Base-by-base conservation (phyloP, 2,888 invertebrate genomes). In the Choreutis nemorana region DNA sequence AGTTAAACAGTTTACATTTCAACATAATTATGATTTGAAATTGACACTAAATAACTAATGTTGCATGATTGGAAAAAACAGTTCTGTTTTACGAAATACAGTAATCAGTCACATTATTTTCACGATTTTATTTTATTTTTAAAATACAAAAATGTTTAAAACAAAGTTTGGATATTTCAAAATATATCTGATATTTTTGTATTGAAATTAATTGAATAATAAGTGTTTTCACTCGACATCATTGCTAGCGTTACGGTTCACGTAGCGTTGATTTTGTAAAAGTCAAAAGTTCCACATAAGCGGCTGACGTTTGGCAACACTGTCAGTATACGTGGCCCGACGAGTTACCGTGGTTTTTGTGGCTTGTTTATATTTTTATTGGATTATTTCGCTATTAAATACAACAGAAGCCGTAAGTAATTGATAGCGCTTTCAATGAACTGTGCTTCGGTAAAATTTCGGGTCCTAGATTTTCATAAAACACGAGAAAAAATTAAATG, bases 271-370 rank as follows among this genome's bases (percentile, higher is more conserved):
- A 12, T 35, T n/a, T n/a, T n/a, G n/a, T 35, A 41, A 45, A 54
- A 56, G 55, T 55, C 48, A 72, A 68, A 79, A 80, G 68, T 77
- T 80, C 79, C 79, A 80, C 79, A 79, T 80, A 72, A 58, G 67
- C 73, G 61, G 45, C 50, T 45, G 8, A 14, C 37, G 34, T 36
- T 57, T 77, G 77, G 66, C 77, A 77, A 72, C 72, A 68, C 71
- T 44, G 55, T 44, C 51, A 50, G 62, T 64, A 78, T 78, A 78
- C 78, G 78, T 78, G 78, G 79, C 78, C 73, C 61, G 59, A 18
- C 5, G 54, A 58, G 59, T 61, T 44, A 59, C 49, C 55, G 64
- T 52, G 57, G 50, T 56, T 58, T 50, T 45, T 56, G 63, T 51
- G 50, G 51, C 62, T 71, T 75, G 72, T 77, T 75, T 73, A 71